Conservation (phyloP, 2,888 invertebrate genomes). For the Autographa pulchrina region DNA sequence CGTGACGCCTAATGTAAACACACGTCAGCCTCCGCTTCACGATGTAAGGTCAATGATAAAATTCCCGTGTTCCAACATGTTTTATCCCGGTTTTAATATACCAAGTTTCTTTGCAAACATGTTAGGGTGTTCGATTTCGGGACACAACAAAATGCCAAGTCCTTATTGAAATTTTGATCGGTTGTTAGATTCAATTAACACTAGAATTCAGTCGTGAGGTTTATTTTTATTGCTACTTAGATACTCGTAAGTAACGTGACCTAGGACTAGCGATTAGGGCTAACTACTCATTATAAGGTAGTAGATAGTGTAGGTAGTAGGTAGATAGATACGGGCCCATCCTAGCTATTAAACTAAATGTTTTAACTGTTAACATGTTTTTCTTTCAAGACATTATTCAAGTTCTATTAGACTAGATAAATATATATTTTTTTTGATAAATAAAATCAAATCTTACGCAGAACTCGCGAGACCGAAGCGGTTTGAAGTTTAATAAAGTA, state of each 20-base stretch:
- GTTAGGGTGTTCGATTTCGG: background rate
- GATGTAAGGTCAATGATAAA: conserved; percentile 43
- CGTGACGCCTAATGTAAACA: conserved; percentile 41
- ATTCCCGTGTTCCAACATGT: conserved; percentile 22
- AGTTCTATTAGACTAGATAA: no score
- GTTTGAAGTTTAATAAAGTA: background rate
- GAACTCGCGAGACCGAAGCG: background rate
- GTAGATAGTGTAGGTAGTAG: no score
- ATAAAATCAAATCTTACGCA: no score
- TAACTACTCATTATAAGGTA: no score
- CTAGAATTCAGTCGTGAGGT: background rate
- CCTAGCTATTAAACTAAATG: no score
- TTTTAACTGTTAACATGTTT: no score
- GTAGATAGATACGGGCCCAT: no score
- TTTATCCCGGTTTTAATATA: conserved; percentile 16
- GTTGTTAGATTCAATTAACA: background rate
- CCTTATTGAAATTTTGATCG: conserved; percentile 9
- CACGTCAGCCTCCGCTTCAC: conserved; percentile 37
- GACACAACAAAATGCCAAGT: background rate
- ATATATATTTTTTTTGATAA: no score
- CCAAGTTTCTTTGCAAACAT: conserved; percentile 3
- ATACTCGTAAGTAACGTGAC: no score
- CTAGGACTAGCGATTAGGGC: no score
- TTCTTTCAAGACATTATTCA: no score
- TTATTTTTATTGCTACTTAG: no score